Evolutionary conservation across 2,113 vertebrate species (phyloP).

Genomic region (Coturnix japonica): DNA sequence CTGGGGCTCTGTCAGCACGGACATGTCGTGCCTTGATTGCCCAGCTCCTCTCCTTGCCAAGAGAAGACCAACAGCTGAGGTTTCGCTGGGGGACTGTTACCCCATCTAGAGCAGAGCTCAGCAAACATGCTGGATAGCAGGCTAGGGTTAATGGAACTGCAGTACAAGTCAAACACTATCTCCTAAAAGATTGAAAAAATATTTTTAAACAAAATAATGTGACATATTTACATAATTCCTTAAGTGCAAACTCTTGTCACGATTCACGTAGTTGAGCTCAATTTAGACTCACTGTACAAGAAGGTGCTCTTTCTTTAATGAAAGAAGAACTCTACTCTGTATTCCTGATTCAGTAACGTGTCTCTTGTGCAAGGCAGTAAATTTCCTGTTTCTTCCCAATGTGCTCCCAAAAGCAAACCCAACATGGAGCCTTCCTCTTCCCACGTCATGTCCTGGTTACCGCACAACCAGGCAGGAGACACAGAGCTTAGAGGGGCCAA

Average conservation of each 20-base stretch:
- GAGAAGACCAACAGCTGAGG: background rate
- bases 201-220: conserved; percentile 78
- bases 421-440: background rate
- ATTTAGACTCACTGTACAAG: conserved; percentile 79
- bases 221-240: conserved; percentile 85
- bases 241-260: conserved; percentile 93
- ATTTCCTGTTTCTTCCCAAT: conserved; percentile 63
- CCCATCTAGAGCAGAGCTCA: conserved; percentile 2
- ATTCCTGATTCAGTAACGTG: conserved; percentile 74
- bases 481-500: conserved; percentile 96
- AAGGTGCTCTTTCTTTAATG: conserved; percentile 81
- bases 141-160: conserved; percentile 48
- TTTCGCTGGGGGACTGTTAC: background rate
- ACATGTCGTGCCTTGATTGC: background rate
- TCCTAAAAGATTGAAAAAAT: conserved; percentile 76
- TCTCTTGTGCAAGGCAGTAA: conserved; percentile 72
- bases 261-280: conserved; percentile 76
- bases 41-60: background rate
- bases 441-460: conserved; percentile 48
- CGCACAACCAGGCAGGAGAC: conserved; percentile 97
- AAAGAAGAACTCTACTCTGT: conserved; percentile 67
- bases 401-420: background rate
- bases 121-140: conserved; percentile 24
- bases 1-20: background rate
- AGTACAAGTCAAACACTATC: conserved; percentile 65